Conservation (phyloP, 2,797 vertebrate genomes). For the Orientallactaga sibirica region DNA sequence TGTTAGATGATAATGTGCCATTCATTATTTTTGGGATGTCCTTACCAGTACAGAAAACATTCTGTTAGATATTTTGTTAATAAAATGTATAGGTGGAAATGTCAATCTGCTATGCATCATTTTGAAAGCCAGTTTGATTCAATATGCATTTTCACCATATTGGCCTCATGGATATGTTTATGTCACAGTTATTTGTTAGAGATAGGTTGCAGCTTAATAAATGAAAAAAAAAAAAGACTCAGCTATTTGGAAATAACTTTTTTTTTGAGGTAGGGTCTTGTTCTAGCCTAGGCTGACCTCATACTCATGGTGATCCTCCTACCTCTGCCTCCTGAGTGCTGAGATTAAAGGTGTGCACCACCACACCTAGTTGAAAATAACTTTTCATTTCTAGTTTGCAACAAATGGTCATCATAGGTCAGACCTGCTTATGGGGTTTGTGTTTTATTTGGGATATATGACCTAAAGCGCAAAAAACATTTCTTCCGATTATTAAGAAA, state of each 20-base stretch:
- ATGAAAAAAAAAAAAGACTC: not conserved
- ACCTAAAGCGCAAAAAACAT: not conserved
- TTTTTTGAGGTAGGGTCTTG: too few species aligned
- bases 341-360: too few species aligned
- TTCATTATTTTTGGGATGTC: conserved; percentile 60
- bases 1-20: conserved; percentile 59
- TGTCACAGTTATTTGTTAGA: conserved; percentile 24
- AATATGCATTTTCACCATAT: not conserved
- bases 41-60: conserved; percentile 63
- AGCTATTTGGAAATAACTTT: conserved; percentile 7
- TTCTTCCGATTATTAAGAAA: not conserved
- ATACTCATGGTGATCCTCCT: too few species aligned
- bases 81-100: conserved; percentile 70
- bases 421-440: not conserved
- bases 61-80: conserved; percentile 71
- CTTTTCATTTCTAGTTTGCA: conserved; percentile 51
- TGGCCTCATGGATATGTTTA: conserved; percentile 6
- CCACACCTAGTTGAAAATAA: not conserved
- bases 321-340: too few species aligned
- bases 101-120: conserved; percentile 63
- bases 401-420: not conserved
- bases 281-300: too few species aligned
- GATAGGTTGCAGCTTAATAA: conserved; percentile 21
- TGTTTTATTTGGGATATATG: not conserved
- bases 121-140: conserved; percentile 58